These are phyloP conservation scores for Drosophila glabriapex DNA, from an alignment of 2,888 invertebrate genomes.

Conservation along the genomic window DNA sequence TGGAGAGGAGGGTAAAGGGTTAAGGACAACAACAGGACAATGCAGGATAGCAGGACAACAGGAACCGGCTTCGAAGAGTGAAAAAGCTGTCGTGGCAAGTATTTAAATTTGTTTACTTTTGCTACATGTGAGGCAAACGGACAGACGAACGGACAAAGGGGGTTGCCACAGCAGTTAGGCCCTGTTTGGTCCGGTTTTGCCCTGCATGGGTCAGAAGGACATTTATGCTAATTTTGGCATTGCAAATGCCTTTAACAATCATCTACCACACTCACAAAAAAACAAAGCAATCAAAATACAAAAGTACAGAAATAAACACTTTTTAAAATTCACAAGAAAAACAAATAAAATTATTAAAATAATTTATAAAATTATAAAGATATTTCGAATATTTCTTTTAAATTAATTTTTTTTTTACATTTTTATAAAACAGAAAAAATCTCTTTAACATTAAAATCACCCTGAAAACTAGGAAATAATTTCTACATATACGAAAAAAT, in stretches of 20 bases:
- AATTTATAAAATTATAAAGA: background rate
- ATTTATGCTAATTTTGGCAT: constrained; percentile 32
- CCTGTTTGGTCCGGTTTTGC: constrained; percentile 15
- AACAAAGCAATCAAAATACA: background rate
- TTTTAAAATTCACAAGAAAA: background rate
- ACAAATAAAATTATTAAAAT: background rate
- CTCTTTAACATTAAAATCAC: background rate
- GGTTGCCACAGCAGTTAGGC: constrained; percentile 39
- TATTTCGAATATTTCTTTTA: background rate
- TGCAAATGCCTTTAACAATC: constrained; percentile 11
- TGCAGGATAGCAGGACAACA: constrained; percentile 16
- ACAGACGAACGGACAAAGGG: constrained; percentile 4
- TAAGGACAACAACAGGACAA: constrained; percentile 5
- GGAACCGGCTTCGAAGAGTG: constrained; percentile 11
- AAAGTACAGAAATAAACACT: background rate
- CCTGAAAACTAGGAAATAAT: background rate
- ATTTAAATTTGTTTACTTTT: constrained; percentile 56
- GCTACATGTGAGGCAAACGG: constrained; percentile 21
- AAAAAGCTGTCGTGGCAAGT: constrained; percentile 52
- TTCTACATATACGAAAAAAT: background rate
- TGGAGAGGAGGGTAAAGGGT: constrained; percentile 19
- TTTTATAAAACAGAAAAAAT: background rate
- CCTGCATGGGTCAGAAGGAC: constrained; percentile 41
- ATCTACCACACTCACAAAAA: background rate
- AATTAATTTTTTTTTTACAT: background rate